These are phyloP conservation scores for Zosterops borbonicus DNA, from an alignment of 2,113 vertebrate genomes.

Conservation along the genomic window DNA sequence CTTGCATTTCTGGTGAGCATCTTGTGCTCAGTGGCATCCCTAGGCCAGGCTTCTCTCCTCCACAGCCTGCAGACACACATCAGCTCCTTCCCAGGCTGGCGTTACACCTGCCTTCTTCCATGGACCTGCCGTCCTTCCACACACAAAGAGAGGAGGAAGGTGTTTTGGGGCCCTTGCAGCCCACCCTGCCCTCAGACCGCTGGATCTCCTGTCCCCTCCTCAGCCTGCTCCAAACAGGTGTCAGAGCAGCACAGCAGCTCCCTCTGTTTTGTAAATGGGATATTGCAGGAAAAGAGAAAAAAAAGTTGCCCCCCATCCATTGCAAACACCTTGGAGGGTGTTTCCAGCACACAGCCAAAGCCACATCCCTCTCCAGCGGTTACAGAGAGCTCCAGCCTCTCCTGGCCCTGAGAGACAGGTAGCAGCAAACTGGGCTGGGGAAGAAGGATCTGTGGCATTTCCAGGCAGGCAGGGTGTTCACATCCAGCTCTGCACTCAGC, in stretches of 20 bases:
- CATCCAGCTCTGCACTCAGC: not conserved
- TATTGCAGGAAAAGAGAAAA: constrained; percentile 1
- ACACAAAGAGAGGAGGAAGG: not conserved
- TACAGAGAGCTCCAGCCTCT: not conserved
- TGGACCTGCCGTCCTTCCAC: not conserved
- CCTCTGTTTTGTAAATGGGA: constrained; percentile 43
- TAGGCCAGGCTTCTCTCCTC: not conserved
- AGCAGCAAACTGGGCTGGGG: rapidly evolving
- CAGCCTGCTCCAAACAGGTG: not conserved
- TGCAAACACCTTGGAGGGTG: not conserved
- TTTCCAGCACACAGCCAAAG: rapidly evolving
- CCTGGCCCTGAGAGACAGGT: not conserved
- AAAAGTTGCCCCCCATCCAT: not conserved
- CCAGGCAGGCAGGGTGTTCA: not conserved
- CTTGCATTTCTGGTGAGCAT: not conserved
- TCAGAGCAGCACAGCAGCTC: constrained; percentile 52
- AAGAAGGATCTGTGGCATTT: not conserved
- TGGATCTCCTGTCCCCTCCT: not conserved
- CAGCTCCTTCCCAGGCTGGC: not conserved
- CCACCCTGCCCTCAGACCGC: not conserved
- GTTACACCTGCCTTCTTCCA: not conserved
- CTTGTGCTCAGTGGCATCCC: not conserved
- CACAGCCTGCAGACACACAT: not conserved
- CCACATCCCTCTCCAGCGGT: not conserved
- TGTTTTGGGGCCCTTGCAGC: not conserved